Percentiles rank a stretch among this genome's conserved stretches.
These are phyloP conservation scores for Hofmannophila pseudospretella DNA, from an alignment of 2,888 invertebrate genomes.

Conservation along the genomic window DNA sequence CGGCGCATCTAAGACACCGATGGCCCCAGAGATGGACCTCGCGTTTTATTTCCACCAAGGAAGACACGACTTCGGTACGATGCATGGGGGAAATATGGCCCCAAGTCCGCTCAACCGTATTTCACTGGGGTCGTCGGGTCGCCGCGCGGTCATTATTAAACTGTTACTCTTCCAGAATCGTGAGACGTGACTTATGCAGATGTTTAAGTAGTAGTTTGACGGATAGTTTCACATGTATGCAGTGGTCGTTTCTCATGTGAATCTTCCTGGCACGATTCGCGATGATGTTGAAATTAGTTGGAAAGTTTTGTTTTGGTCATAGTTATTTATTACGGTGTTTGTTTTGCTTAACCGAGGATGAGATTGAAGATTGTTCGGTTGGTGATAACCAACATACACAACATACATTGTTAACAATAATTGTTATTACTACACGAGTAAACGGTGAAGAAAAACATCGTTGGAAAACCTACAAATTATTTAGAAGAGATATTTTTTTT, in stretches of 20 bases:
- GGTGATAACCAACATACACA: too few species aligned
- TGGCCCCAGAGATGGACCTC: conserved; percentile 76
- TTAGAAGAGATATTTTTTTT: too few species aligned
- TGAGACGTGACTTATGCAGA: conserved; percentile 76
- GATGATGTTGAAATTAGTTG: conserved; percentile 54
- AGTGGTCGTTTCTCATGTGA: conserved; percentile 69
- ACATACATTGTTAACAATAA: too few species aligned
- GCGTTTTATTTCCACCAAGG: conserved; percentile 75
- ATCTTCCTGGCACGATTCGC: conserved; percentile 63
- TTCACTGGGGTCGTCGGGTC: conserved; percentile 70
- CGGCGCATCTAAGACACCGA: conserved; percentile 74
- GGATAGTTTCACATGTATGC: conserved; percentile 69
- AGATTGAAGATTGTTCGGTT: too few species aligned
- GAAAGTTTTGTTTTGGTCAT: conserved; percentile 45
- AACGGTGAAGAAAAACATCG: too few species aligned
- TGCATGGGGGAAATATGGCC: conserved; percentile 74
- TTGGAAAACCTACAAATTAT: too few species aligned
- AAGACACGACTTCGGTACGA: conserved; percentile 74
- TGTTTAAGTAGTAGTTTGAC: conserved; percentile 73
- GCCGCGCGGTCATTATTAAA: conserved; percentile 74
- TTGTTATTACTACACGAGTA: too few species aligned
- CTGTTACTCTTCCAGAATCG: conserved; percentile 68
- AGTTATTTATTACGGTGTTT: conserved; percentile 12
- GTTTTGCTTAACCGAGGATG: neutral
- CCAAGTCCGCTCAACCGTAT: conserved; percentile 72